Percentiles rank a stretch among this genome's conserved stretches.
Conservation (phyloP, 2,797 vertebrate species). For the Apogon talboti region DNA sequence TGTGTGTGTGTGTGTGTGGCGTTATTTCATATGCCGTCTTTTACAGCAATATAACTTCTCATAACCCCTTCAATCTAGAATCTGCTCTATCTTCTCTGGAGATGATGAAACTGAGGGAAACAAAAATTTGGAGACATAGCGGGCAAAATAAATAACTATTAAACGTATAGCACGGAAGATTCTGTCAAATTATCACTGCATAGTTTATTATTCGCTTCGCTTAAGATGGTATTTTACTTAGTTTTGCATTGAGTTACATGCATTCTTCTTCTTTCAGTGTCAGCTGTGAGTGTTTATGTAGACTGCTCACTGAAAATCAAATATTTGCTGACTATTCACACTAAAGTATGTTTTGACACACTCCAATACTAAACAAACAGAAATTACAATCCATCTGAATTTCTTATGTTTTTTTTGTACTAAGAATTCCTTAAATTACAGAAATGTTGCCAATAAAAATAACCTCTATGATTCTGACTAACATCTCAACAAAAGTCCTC, state of each 20-base stretch:
- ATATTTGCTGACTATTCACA: not conserved
- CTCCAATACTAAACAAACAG: not conserved
- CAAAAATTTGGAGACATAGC: conserved; percentile 35
- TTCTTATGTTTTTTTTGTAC: not conserved
- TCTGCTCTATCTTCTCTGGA: conserved; percentile 40
- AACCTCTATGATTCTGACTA: too few relatives aligned
- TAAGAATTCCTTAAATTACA: too few relatives aligned
- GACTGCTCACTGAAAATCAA: conserved; percentile 7
- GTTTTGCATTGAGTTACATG: conserved; percentile 31
- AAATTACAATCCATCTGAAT: not conserved
- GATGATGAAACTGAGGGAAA: conserved; percentile 58
- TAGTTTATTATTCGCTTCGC: conserved; percentile 44
- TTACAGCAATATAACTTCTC: conserved; percentile 82
- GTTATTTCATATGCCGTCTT: conserved; percentile 78
- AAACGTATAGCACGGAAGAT: conserved; percentile 8
- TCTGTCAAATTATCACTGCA: conserved; percentile 38
- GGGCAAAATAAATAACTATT: conserved; percentile 33
- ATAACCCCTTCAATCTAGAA: conserved; percentile 68
- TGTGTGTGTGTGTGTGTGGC: conserved; percentile 62
- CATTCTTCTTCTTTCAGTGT: conserved; percentile 42
- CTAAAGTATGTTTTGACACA: not conserved
- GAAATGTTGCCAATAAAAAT: too few relatives aligned
- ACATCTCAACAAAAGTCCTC: conserved; percentile 61
- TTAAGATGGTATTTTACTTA: conserved; percentile 21
- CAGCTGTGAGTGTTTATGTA: conserved; percentile 5